A percentile compares a stretch with the other conserved stretches of the same genome.
Conservation (phyloP, 2,888 invertebrate genomes). For the Melieria picta region DNA sequence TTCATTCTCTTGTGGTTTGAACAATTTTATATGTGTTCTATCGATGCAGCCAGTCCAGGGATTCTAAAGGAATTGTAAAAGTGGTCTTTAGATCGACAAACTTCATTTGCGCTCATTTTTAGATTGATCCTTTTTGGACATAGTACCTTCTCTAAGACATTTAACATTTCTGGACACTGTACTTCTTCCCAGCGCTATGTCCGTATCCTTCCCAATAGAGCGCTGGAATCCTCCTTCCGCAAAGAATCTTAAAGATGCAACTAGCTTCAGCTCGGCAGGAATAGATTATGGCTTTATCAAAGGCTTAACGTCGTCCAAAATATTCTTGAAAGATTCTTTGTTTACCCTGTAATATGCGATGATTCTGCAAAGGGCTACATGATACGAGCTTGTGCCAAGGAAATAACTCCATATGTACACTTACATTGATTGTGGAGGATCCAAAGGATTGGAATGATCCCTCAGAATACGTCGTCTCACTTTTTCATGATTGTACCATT, state of each 20-base stretch:
- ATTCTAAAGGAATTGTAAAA: constrained; percentile 25
- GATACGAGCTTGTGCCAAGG: constrained; percentile 19
- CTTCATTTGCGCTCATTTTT: constrained; percentile 1
- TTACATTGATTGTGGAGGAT: too few species aligned
- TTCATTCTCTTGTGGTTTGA: background rate
- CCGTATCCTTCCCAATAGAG: constrained; percentile 12
- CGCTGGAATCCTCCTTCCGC: constrained; percentile 18
- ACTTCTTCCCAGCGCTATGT: constrained; percentile 6
- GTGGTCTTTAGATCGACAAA: constrained; percentile 12
- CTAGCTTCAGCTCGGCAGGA: constrained; percentile 12
- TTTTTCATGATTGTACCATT: background rate
- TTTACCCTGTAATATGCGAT: background rate
- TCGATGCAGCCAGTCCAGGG: constrained; percentile 23
- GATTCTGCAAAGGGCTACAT: background rate
- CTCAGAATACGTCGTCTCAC: too few species aligned
- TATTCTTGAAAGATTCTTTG: background rate
- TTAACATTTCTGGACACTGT: constrained; percentile 11
- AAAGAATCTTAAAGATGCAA: constrained; percentile 14
- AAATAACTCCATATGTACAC: constrained; percentile 23
- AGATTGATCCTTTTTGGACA: constrained; percentile 19
- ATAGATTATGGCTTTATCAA: constrained; percentile 3
- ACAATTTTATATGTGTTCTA: constrained; percentile 15
- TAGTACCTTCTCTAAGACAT: background rate
- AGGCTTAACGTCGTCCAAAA: background rate
- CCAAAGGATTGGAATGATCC: too few species aligned